Base-by-base conservation (phyloP, 1,140 invertebrate genomes). In the Dolichoris vasculosae region DNA sequence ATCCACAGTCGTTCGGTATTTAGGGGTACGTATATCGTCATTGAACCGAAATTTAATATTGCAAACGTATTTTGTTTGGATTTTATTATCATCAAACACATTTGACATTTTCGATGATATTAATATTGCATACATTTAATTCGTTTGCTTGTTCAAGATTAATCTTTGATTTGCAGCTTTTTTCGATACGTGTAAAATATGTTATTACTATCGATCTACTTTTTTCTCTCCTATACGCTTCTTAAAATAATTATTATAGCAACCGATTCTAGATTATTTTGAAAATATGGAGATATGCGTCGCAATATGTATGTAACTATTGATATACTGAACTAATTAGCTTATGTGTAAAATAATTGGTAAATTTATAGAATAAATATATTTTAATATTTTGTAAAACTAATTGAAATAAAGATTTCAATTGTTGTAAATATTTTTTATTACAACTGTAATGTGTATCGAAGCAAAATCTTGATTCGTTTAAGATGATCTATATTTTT, bases 251-350 rank as follows among this genome's bases (percentile, higher is more conserved):
- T 63, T 63, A 63, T 63, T 11, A 4, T n/a, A 63, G 23, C 59
- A 7, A 63, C 6, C 7, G 59, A 23, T 63, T n/a, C n/a, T 17
- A 63, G 3, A n/a, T 63, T 63, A 63, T 63, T 63, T 63, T 63
- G n/a, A n/a, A n/a, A n/a, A n/a, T 63, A 63, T 11, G n/a, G 1
- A 63, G 23, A 63, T 20, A 13, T 23, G 4, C 59, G 4, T 63
- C 23, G 30, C 48, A 17, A 82, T 82, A 82, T n/a, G n/a, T 17
- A 30, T 69, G 38, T 82, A 48, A 23, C 38, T 64, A 64, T 35
- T 30, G 13, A 82, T 38, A 30, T 82, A 43, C 9, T 80, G 67
- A 80, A 80, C 0, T 32, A 20, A 35, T 64, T 40, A 64, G 46
- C 15, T 35, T 67, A 35, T 32, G n/a, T 71, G 43, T 69, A 51